These are phyloP conservation scores for Stenichneumon culpator DNA, from an alignment of 2,888 invertebrate species.

Conservation along the genomic window DNA sequence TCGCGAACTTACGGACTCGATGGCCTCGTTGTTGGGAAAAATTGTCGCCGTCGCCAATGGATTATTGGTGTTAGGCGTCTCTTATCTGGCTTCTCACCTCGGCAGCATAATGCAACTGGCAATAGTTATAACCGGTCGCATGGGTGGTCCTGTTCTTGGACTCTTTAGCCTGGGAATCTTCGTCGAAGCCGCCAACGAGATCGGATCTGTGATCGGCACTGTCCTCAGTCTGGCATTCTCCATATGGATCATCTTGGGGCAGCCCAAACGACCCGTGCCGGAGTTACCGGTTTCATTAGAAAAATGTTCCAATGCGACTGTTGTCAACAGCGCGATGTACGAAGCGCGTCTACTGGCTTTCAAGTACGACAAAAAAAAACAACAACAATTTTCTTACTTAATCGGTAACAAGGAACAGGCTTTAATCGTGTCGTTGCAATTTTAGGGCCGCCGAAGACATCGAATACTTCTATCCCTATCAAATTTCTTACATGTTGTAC, in stretches of 20 bases:
- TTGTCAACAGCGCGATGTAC: conserved; percentile 40
- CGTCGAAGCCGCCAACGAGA: conserved; percentile 92
- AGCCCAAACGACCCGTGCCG: conserved; percentile 70
- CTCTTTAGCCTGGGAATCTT: conserved; percentile 95
- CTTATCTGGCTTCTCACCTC: conserved; percentile 77
- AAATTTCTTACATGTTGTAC: conserved; percentile 92
- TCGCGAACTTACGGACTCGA: conserved; percentile 90
- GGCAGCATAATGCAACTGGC: conserved; percentile 87
- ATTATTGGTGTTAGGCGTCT: conserved; percentile 74
- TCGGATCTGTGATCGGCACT: conserved; percentile 78
- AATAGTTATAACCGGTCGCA: conserved; percentile 93
- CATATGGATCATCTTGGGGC: conserved; percentile 52
- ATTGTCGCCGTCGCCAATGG: conserved; percentile 77
- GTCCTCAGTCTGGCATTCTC: conserved; percentile 73
- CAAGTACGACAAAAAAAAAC: conserved; percentile 18
- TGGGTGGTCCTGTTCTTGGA: conserved; percentile 94
- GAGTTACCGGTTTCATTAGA: conserved; percentile 74
- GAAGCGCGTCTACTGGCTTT: conserved; percentile 36
- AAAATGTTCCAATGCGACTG: conserved; percentile 71
- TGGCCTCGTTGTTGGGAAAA: conserved; percentile 89
- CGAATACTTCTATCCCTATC: conserved; percentile 88
- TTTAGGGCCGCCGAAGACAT: conserved; percentile 63
- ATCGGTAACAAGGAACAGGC: not conserved
- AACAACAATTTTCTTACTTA: not conserved
- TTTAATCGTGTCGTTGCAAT: not conserved